phyloP scores from a whole-genome alignment of 2,888 invertebrate species.

The Hydriomena furcata region DNA sequence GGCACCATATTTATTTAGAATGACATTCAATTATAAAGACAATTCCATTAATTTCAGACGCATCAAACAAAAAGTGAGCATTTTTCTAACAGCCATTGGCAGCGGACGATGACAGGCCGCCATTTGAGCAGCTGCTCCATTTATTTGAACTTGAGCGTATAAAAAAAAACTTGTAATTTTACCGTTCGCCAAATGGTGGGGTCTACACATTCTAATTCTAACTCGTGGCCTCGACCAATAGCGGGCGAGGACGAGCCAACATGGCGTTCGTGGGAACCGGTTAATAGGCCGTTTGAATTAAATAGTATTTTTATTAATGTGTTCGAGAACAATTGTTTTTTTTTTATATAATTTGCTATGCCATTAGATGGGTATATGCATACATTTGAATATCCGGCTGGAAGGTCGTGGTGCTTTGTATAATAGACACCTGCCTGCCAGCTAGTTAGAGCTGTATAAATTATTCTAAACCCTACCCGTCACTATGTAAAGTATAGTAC shows the following conservation, averaged over 20 bases:
- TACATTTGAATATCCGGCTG: constrained; percentile 35
- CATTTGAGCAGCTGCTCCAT: constrained; percentile 65
- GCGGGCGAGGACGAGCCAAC: constrained; percentile 79
- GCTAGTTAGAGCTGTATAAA: background rate
- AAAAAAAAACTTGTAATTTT: constrained; percentile 77
- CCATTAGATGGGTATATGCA: constrained; percentile 27
- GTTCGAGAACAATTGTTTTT: constrained; percentile 71
- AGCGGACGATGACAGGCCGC: constrained; percentile 38
- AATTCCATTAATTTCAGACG: too few species aligned
- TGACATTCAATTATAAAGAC: constrained; percentile 2
- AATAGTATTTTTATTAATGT: constrained; percentile 80
- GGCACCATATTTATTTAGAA: constrained; percentile 4
- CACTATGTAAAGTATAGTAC: too few species aligned
- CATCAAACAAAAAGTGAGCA: too few species aligned
- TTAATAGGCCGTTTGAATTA: constrained; percentile 82
- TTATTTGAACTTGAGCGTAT: constrained; percentile 71
- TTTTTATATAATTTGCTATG: constrained; percentile 46
- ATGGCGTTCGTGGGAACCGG: constrained; percentile 83
- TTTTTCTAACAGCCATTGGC: constrained; percentile 39
- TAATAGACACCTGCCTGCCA: constrained; percentile 21
- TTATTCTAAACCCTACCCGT: too few species aligned
- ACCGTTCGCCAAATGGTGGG: constrained; percentile 82
- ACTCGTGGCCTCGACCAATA: constrained; percentile 79
- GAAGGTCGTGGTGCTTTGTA: constrained; percentile 30
- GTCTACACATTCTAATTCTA: constrained; percentile 83